Evolutionary conservation across 2,113 vertebrate species (phyloP).

Genomic region (Lagenorhynchus albirostris): DNA sequence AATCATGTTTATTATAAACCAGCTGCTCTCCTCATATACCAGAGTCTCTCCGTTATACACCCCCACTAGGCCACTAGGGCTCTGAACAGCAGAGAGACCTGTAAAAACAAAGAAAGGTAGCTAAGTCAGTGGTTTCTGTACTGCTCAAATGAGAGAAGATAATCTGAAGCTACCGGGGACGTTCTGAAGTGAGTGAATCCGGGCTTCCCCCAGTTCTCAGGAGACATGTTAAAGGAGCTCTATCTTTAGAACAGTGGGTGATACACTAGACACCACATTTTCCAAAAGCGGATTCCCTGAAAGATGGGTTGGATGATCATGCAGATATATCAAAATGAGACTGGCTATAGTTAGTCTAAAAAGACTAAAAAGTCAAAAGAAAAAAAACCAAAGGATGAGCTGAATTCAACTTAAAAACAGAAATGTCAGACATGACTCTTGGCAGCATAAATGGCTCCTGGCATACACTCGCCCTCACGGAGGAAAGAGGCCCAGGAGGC

Average conservation of each 20-base stretch:
- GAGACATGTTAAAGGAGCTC: not conserved
- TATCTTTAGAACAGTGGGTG: conserved; percentile 32
- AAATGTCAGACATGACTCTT: not conserved
- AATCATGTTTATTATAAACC: conserved; percentile 90
- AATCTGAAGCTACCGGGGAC: not conserved
- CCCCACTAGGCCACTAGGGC: conserved; percentile 77
- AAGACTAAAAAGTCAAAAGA: not conserved
- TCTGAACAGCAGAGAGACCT: conserved; percentile 83
- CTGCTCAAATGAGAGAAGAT: not conserved
- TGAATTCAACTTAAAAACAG: not conserved
- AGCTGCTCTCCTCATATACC: conserved; percentile 93
- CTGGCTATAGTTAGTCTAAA: not conserved
- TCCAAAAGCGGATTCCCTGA: not conserved
- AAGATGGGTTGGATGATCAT: not conserved
- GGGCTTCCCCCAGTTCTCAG: not conserved
- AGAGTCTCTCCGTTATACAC: conserved; percentile 92
- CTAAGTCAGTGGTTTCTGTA: not conserved
- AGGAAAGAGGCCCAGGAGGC: not conserved
- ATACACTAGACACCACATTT: not conserved
- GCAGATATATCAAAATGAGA: not conserved
- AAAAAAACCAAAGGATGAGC: not conserved
- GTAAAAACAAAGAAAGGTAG: conserved; percentile 30
- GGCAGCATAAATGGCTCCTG: not conserved
- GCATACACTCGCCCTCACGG: not conserved
- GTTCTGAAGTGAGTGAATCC: not conserved